Conservation (phyloP, 2,888 invertebrate species). For the Andrena fulva region DNA sequence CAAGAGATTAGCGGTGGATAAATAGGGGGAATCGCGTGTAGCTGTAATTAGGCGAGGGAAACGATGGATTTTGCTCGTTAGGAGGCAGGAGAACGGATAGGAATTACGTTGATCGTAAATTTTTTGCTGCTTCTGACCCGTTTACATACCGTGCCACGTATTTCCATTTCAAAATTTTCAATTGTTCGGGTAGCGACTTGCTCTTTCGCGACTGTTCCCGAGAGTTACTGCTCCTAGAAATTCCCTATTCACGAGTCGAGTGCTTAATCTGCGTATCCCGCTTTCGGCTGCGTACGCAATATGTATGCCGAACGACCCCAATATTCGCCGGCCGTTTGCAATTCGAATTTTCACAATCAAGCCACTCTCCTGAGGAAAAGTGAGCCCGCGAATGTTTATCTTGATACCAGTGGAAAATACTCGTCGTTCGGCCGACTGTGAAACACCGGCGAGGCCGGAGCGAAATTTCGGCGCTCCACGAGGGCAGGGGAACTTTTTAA, state of each 20-base stretch:
- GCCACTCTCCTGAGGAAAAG: conserved; percentile 32
- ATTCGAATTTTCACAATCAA: conserved; percentile 60
- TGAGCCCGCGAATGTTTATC: conserved; percentile 45
- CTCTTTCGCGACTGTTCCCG: conserved; percentile 1
- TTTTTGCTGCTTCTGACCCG: background rate
- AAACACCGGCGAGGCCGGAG: background rate
- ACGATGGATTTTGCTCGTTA: background rate
- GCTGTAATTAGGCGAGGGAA: conserved; percentile 11
- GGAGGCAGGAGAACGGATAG: background rate
- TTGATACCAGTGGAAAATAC: conserved; percentile 46
- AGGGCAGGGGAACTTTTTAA: conserved; percentile 34
- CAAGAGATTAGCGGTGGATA: background rate
- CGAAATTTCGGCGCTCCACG: conserved; percentile 32
- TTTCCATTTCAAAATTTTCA: conserved; percentile 1
- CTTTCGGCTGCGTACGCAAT: conserved; percentile 51
- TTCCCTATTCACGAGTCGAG: conserved; percentile 49
- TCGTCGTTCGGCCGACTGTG: background rate
- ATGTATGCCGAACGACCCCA: conserved; percentile 16
- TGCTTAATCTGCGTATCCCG: conserved; percentile 38
- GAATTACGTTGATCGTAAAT: background rate
- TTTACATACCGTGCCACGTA: background rate
- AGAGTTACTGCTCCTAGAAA: conserved; percentile 21
- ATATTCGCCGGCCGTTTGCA: conserved; percentile 49
- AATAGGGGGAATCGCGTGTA: background rate
- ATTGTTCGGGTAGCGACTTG: background rate